These are phyloP conservation scores for Periophthalmodon schlosseri DNA, from an alignment of 2,113 vertebrate species.

Conservation along the genomic window DNA sequence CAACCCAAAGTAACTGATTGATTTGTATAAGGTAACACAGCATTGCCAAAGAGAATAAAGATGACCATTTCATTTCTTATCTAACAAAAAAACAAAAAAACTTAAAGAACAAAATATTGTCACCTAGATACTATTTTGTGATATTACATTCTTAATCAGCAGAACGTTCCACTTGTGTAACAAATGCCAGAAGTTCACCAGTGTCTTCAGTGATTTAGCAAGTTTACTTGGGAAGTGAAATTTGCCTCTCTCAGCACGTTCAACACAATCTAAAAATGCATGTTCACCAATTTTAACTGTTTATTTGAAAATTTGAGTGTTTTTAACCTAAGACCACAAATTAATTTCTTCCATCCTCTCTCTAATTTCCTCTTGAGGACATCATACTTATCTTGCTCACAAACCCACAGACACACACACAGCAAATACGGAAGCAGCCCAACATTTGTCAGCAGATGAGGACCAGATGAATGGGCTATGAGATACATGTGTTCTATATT, in stretches of 20 bases:
- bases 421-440: slow-evolving; percentile 54
- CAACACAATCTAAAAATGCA: neutral
- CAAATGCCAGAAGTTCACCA: neutral
- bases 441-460: slow-evolving; percentile 63
- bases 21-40: no score
- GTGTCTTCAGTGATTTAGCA: neutral
- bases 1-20: neutral
- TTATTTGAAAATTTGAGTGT: neutral
- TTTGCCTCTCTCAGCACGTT: neutral
- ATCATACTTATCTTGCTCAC: slow-evolving; percentile 17
- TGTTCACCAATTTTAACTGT: neutral
- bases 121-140: neutral
- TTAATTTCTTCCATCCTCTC: neutral
- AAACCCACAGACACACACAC: slow-evolving; percentile 30
- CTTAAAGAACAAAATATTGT: neutral
- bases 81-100: no score
- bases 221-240: slow-evolving; percentile 3
- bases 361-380: neutral
- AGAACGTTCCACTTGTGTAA: neutral
- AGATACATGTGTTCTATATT: slow-evolving; percentile 58
- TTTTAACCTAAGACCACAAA: neutral
- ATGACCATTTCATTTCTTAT: no score
- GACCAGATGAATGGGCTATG: slow-evolving; percentile 66
- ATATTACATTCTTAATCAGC: neutral
- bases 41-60: no score